A percentile compares a stretch with the other conserved stretches of the same genome.
Evolutionary conservation across 2,797 vertebrate species (phyloP).

Genomic region (Pseudochirops cupreus): DNA sequence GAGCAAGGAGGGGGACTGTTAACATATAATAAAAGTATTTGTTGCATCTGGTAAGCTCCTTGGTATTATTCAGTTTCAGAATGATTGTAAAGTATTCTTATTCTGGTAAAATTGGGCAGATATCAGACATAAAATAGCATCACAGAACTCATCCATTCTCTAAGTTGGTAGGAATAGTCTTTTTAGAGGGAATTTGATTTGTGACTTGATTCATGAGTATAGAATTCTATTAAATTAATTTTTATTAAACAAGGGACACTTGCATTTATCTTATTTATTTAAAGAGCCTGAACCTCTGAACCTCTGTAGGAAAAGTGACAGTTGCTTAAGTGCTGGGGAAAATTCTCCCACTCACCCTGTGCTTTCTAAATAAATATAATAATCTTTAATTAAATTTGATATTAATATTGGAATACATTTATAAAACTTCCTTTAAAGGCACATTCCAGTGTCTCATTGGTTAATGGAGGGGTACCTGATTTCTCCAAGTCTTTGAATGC

Average conservation of each 20-base stretch:
- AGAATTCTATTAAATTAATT: background rate
- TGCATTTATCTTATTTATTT: background rate
- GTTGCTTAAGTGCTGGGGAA: background rate
- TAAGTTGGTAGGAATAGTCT: background rate
- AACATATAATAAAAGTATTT: background rate
- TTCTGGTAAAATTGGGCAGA: background rate
- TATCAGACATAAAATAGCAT: background rate
- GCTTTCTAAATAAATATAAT: background rate
- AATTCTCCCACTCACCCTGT: too few relatives aligned
- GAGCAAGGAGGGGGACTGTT: background rate
- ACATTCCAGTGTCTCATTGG: too few relatives aligned
- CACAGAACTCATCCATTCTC: background rate
- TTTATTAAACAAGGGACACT: background rate
- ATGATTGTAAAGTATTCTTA: background rate
- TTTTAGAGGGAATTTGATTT: background rate
- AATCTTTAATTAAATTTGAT: background rate
- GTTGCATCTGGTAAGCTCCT: background rate
- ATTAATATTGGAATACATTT: background rate
- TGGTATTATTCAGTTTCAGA: background rate
- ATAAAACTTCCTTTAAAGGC: too few relatives aligned
- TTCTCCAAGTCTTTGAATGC: too few relatives aligned
- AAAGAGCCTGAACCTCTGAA: background rate
- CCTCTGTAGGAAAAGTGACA: background rate
- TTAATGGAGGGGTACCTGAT: too few relatives aligned
- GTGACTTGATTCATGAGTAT: background rate